Conservation (phyloP, 2,113 vertebrate genomes). For the Orthochromis malagaraziensis region DNA sequence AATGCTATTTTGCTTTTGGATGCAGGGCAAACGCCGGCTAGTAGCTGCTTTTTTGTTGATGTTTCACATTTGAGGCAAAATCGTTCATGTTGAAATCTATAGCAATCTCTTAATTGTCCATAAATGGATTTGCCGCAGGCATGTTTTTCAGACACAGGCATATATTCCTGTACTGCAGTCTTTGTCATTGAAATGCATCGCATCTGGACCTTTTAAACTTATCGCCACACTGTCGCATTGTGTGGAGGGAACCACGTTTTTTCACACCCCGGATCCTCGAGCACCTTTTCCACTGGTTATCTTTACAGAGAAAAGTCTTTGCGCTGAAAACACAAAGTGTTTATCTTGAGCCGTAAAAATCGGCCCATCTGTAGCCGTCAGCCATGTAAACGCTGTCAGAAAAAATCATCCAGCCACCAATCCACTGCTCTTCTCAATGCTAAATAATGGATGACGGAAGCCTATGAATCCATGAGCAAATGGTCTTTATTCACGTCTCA, state of each 20-base stretch:
- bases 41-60: conserved; percentile 42
- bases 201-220: not conserved
- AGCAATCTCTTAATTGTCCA: conserved; percentile 61
- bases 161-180: not conserved
- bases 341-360: conserved; percentile 16
- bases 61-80: conserved; percentile 56
- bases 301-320: not conserved
- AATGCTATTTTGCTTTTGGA: conserved; percentile 66
- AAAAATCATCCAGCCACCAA: conserved; percentile 56
- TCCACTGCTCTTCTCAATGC: conserved; percentile 46
- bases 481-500: conserved; percentile 70
- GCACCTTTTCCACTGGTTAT: not conserved
- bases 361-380: conserved; percentile 41
- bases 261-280: not conserved
- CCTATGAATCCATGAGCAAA: conserved; percentile 68
- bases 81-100: conserved; percentile 58
- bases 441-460: conserved; percentile 68
- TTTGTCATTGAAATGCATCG: not conserved
- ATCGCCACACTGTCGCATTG: not conserved
- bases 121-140: conserved; percentile 50
- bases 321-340: conserved; percentile 14
- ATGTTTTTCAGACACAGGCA: conserved; percentile 3
- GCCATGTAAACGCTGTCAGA: conserved; percentile 64
- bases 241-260: not conserved
- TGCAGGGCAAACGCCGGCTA: conserved; percentile 52